Evolutionary conservation across 2,797 vertebrate genomes (phyloP).

Genomic region (Phataginus tetradactyla): DNA sequence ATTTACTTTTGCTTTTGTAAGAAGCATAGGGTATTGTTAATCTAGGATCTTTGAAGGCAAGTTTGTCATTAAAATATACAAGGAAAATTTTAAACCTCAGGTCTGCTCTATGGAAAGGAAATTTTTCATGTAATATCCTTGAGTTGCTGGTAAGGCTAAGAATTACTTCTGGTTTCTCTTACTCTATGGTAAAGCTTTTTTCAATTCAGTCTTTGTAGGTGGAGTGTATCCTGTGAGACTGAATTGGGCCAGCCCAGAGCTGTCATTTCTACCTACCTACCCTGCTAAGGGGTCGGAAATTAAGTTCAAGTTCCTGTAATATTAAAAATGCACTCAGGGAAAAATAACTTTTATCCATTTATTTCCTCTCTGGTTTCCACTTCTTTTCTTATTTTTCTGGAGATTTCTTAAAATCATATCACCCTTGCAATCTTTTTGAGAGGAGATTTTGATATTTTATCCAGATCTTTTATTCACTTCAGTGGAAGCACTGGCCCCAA

Average conservation of each 20-base stretch:
- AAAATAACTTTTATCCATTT: not conserved
- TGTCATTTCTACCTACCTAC: not conserved
- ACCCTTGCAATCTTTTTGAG: not conserved
- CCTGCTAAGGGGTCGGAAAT: not conserved
- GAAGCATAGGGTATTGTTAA: not conserved
- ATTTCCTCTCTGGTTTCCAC: not conserved
- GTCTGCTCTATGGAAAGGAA: not conserved
- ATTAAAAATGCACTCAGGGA: not conserved
- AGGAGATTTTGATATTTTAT: not conserved
- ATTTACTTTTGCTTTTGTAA: not conserved
- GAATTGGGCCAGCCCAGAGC: accelerated
- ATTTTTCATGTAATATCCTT: not conserved
- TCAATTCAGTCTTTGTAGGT: not conserved
- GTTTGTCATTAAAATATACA: not conserved
- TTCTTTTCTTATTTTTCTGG: not conserved
- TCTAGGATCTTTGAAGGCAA: not conserved
- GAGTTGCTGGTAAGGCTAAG: not conserved
- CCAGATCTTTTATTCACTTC: not conserved
- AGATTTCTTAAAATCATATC: not conserved
- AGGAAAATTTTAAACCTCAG: not conserved
- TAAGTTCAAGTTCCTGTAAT: not conserved
- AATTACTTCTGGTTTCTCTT: not conserved
- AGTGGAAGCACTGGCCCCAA: not conserved
- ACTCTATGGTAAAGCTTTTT: not conserved
- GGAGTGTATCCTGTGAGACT: not conserved